Percentiles rank a stretch among this genome's conserved stretches.
These are phyloP conservation scores for Holothuria leucospilota DNA, from an alignment of 53 echinoderm and acorn worm genomes.

Conservation along the genomic window DNA sequence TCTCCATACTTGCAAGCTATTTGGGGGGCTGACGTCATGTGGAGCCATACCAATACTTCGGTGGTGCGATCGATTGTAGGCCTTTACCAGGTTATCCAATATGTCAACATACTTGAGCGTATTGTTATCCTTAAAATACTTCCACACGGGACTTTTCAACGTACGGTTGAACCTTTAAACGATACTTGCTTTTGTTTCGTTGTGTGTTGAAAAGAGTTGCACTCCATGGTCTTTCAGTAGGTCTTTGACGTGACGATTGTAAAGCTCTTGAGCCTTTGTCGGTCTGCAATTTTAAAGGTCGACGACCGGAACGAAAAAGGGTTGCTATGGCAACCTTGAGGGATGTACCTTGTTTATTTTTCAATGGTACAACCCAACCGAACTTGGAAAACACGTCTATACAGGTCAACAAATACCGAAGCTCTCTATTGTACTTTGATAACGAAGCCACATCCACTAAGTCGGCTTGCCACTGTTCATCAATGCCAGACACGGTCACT, in stretches of 20 bases:
- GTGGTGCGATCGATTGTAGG: background rate
- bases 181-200: slow-evolving; percentile 52
- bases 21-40: background rate
- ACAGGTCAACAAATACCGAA: slow-evolving; percentile 53
- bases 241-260: slow-evolving; percentile 48
- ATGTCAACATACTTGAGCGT: too few relatives aligned
- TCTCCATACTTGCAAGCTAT: slow-evolving; percentile 10
- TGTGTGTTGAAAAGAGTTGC: slow-evolving; percentile 48
- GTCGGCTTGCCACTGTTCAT: slow-evolving; percentile 57
- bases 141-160: slow-evolving; percentile 6
- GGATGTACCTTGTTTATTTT: slow-evolving; percentile 28
- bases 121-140: slow-evolving; percentile 36
- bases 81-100: too few relatives aligned
- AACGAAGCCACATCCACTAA: slow-evolving; percentile 47
- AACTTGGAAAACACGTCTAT: slow-evolving; percentile 62
- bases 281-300: slow-evolving; percentile 14
- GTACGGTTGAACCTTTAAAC: slow-evolving; percentile 48
- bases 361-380: slow-evolving; percentile 43
- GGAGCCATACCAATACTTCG: slow-evolving; percentile 39
- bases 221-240: slow-evolving; percentile 33
- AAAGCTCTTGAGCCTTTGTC: slow-evolving; percentile 66
- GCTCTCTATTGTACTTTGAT: slow-evolving; percentile 49
- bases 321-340: too few relatives aligned
- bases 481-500: slow-evolving; percentile 58
- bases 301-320: too few relatives aligned